phyloP scores from a whole-genome alignment of 2,113 vertebrate genomes.

The Vanacampus margaritifer region DNA sequence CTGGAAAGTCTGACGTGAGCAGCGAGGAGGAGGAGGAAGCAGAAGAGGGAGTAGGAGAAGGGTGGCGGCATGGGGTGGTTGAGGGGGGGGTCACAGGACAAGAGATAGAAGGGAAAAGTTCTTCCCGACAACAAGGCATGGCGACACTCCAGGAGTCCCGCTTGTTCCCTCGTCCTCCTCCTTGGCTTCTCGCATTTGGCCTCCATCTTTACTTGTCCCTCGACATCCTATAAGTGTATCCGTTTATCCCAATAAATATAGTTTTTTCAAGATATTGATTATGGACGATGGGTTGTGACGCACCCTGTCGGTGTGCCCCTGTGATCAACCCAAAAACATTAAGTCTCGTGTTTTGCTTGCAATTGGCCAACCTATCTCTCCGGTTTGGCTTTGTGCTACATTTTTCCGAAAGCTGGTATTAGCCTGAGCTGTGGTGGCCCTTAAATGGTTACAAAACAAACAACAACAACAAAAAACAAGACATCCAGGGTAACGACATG shows the following conservation, averaged over 20 bases:
- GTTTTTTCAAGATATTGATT: not conserved
- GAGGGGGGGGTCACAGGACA: constrained; percentile 3
- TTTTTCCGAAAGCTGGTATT: too few relatives aligned
- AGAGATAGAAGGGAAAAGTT: constrained; percentile 61
- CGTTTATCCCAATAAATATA: not conserved
- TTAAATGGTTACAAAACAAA: too few relatives aligned
- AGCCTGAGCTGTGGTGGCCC: too few relatives aligned
- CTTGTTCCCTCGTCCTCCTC: constrained; percentile 39
- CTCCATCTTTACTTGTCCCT: constrained; percentile 38
- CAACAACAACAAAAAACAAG: too few relatives aligned
- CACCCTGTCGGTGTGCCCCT: too few relatives aligned
- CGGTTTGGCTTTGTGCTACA: too few relatives aligned
- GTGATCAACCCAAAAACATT: too few relatives aligned
- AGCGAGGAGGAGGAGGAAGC: constrained; percentile 49
- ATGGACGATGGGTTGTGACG: too few relatives aligned
- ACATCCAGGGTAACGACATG: too few relatives aligned
- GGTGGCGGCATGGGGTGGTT: constrained; percentile 20
- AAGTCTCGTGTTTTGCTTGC: too few relatives aligned
- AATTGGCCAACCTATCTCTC: too few relatives aligned
- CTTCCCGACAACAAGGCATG: constrained; percentile 78
- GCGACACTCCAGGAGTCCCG: constrained; percentile 69
- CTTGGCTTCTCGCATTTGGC: constrained; percentile 30
- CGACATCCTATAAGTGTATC: constrained; percentile 32
- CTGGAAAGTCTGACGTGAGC: constrained; percentile 78
- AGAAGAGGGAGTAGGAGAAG: constrained; percentile 37